Base-by-base conservation (phyloP, 2,797 vertebrate genomes). In the Erethizon dorsatum region DNA sequence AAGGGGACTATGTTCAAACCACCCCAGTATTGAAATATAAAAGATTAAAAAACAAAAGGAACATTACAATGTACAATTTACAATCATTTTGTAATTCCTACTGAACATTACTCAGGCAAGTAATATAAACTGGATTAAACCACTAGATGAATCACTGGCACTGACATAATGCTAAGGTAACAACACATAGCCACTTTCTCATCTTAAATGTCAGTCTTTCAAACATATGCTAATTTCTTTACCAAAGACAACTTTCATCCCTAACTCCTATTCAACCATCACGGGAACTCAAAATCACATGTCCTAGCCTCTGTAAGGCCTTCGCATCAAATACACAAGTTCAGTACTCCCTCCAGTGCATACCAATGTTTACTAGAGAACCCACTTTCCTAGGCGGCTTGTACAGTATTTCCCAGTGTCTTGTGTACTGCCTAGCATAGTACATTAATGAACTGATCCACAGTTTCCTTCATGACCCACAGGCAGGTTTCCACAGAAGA, bases 81-180 rank as follows among this genome's bases (percentile, higher is more conserved):
- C n/a, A 93, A 57, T 78, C 86, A 94, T 92, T 92, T 92, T 67
- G 0, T 93, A 97, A 93, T 77, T 78, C n/a, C 45, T 54, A 90
- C 28, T n/a, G 5, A 78, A 31, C 7, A 79, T 67, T 89, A 45
- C 83, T 88, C 31, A 86, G 45, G 31, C 22, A 94, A 95, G 4
- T 33, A 95, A 80, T 88, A 67, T 67, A 78, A 92, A 77, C 45
- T 47, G 18, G 47, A 47, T 83, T 94, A 88, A 95, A 96, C 26
- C 37, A 65, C 67, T 45, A 79, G 45, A 80, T 67, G n/a, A 87
- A 88, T 77, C 80, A 93, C 0, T 78, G 75, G 77, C 47, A 92
- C n/a, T 83, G 14, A 75, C 15, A 10, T 52, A 88, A 79, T 78
- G 61, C 65, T 88, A 92, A 94, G 28, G n/a, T 71, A 82, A 61